These are phyloP conservation scores for Eupleurogrammus muticus DNA, from an alignment of 2,797 vertebrate genomes.

Conservation along the genomic window DNA sequence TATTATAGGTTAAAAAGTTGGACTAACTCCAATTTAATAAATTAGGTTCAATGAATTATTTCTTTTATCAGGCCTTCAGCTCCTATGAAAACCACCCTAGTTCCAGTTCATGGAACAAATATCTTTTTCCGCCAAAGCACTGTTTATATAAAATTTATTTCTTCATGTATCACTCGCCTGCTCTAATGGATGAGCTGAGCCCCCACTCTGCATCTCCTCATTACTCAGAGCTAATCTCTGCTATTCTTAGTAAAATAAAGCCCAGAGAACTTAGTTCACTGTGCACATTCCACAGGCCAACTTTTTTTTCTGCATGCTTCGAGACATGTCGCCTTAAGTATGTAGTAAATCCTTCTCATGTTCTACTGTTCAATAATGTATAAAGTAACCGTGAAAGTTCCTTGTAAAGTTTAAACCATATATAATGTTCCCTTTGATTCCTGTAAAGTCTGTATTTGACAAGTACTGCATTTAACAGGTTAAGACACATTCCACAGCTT, in stretches of 20 bases:
- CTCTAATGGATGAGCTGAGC: slow-evolving; percentile 54
- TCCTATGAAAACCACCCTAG: too few species aligned
- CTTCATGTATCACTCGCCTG: too few species aligned
- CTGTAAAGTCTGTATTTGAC: not conserved
- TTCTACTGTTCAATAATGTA: not conserved
- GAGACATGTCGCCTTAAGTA: not conserved
- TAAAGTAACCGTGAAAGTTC: not conserved
- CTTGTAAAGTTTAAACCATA: not conserved
- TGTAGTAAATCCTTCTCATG: not conserved
- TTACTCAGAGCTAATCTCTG: slow-evolving; percentile 42
- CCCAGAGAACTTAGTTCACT: slow-evolving; percentile 33
- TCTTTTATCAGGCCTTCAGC: slow-evolving; percentile 34
- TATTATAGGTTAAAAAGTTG: too few species aligned
- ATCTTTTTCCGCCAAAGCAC: too few species aligned
- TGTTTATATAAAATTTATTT: too few species aligned
- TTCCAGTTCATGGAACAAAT: slow-evolving; percentile 61
- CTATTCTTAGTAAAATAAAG: slow-evolving; percentile 45
- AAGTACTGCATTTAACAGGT: not conserved
- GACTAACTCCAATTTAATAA: too few species aligned
- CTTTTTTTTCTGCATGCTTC: not conserved
- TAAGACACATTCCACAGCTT: slow-evolving; percentile 14
- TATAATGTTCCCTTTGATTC: not conserved
- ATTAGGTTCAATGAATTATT: too few species aligned
- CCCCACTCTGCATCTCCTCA: slow-evolving; percentile 52
- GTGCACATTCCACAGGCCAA: slow-evolving; percentile 41